phyloP scores from a whole-genome alignment of 92 coral and sea anemone genomes.

The Palythoa grandis region DNA sequence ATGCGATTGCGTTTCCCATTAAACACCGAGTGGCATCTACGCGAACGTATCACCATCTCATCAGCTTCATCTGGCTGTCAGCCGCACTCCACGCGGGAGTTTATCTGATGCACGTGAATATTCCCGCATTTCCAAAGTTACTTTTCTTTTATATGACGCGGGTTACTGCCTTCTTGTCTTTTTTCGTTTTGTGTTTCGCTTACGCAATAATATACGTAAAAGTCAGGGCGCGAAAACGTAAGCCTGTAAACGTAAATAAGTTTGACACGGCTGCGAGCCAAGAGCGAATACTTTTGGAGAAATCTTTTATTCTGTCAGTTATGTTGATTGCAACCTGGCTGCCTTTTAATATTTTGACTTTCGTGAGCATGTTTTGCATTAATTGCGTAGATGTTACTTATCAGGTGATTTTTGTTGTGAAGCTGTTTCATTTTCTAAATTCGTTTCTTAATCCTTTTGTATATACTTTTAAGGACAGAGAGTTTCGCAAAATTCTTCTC shows the following conservation, averaged over 20 bases:
- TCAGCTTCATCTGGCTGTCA: conserved; percentile 16
- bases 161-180: neutral
- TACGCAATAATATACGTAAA: conserved; percentile 12
- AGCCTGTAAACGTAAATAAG: neutral
- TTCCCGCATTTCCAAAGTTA: conserved; percentile 14
- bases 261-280: neutral
- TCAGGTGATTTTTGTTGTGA: conserved; percentile 34
- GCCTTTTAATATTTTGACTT: conserved; percentile 30
- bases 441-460: conserved; percentile 32
- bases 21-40: conserved; percentile 1
- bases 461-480: conserved; percentile 21
- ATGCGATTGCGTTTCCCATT: conserved; percentile 2
- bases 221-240: conserved; percentile 13
- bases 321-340: conserved; percentile 31
- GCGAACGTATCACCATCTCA: neutral
- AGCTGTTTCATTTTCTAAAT: conserved; percentile 29
- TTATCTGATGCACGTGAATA: conserved; percentile 24
- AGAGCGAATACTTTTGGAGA: conserved; percentile 31
- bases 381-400: conserved; percentile 22
- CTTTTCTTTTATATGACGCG: conserved; percentile 34
- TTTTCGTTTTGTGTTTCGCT: conserved; percentile 17
- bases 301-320: conserved; percentile 35
- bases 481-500: conserved; percentile 30
- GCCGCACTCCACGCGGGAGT: conserved; percentile 23
- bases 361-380: conserved; percentile 11